Evolutionary conservation across 35 echinoderm and acorn worm species (phyloP), one percentile per base, ranked within the genome.

Genomic region (Apostichopus californicus): DNA sequence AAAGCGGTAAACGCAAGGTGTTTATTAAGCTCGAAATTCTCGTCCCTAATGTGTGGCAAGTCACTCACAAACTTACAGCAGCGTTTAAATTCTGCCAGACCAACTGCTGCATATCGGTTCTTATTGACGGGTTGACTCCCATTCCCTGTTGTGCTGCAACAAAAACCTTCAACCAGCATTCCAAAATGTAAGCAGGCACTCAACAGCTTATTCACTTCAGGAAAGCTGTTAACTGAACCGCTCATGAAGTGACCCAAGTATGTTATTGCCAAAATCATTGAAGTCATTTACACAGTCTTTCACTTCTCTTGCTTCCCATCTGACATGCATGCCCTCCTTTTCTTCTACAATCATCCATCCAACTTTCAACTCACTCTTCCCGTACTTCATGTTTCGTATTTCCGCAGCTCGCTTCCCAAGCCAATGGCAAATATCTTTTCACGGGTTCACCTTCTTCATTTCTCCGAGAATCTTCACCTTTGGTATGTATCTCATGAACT

Each of bases 301-400:
- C 13, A 73, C 70, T 1, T 73, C 70, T 73, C 70, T 73, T 73
- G 70, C 70, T 73, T 73, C 70, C 70, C 70, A 73, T 73, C 20
- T 73, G 13, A 73, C 70, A 73, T 13, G 70, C 70, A 73, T 73
- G 70, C 70, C 70, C 20, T 73, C 13, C 70, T 73, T 73, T 21
- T 73, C 70, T 21, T 73, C 70, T 21, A 73, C 70, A 21, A 73
- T 73, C 70, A 73, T 15, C 70, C 70, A 73, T 13, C 70, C 70
- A 73, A 73, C 70, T 73, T 73, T 21, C 70, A 73, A 73, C 13
- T 73, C 70, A 73, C 70, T 73, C 70, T 73, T 73, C 70, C 70
- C 70, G 70, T 73, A 73, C 20, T 73, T 73, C 70, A 73, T 73
- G 13, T 73, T 21, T 21, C 70, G 13, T 13, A 73, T 73, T 21